Evolutionary conservation across 2,113 vertebrate genomes (phyloP).

Genomic region (Ptychochromis oligacanthus): DNA sequence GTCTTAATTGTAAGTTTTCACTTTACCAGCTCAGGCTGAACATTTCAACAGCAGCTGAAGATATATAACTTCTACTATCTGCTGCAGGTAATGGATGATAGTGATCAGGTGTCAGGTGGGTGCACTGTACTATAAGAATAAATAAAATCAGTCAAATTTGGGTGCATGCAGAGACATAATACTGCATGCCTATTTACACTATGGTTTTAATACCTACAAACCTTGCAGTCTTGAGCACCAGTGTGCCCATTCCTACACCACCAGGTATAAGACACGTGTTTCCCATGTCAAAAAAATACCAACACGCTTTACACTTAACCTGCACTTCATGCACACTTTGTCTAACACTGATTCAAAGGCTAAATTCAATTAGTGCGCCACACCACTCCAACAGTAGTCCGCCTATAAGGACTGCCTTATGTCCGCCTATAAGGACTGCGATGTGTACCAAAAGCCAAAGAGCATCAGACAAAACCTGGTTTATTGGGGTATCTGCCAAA

Average conservation of each 20-base stretch:
- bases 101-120: too few relatives aligned
- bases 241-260: neutral
- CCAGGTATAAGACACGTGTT: neutral
- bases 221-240: neutral
- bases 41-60: neutral
- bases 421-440: too few relatives aligned
- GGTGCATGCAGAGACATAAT: too few relatives aligned
- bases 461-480: neutral
- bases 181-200: neutral
- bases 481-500: neutral
- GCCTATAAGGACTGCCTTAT: too few relatives aligned
- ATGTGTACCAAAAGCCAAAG: too few relatives aligned
- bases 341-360: too few relatives aligned
- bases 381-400: neutral
- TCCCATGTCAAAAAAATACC: neutral
- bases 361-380: neutral
- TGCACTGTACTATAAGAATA: too few relatives aligned
- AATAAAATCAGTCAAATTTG: too few relatives aligned
- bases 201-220: neutral
- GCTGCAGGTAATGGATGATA: too few relatives aligned
- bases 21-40: neutral
- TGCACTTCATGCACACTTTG: too few relatives aligned
- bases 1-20: neutral
- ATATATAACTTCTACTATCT: neutral
- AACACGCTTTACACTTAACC: neutral